Evolutionary conservation across 2,113 vertebrate genomes (phyloP).

Genomic region (Spermophilus dauricus): DNA sequence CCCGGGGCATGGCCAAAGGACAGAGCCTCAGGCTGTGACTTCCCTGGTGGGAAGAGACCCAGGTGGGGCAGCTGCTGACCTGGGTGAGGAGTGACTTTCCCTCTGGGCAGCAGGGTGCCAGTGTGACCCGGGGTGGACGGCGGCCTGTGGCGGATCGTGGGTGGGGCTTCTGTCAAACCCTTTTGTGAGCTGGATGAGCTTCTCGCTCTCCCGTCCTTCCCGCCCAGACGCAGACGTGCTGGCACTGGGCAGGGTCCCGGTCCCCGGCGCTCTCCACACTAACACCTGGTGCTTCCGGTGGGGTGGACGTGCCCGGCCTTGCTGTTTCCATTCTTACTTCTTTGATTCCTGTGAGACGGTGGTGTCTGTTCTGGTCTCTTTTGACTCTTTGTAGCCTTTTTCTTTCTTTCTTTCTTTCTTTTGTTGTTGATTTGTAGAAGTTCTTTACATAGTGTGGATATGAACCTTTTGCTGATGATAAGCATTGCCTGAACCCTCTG

Average conservation of each 20-base stretch:
- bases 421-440: background rate
- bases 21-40: background rate
- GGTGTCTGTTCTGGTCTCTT: background rate
- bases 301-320: background rate
- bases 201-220: background rate
- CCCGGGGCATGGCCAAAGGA: background rate
- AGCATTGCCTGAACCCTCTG: background rate
- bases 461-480: background rate
- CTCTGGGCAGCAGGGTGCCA: background rate
- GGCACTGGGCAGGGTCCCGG: background rate
- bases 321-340: background rate
- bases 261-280: fast-evolving
- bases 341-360: background rate
- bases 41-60: background rate
- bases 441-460: background rate
- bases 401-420: background rate
- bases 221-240: background rate
- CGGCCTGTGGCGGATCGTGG: background rate
- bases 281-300: background rate
- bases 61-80: background rate
- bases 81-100: background rate
- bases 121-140: background rate
- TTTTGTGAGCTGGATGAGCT: background rate
- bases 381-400: background rate
- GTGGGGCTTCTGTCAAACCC: background rate